These are phyloP conservation scores for Pseudorhiza aurosa DNA, from an alignment of 30 jellyfish, hydroid and myxozoan species.

Conservation along the genomic window DNA sequence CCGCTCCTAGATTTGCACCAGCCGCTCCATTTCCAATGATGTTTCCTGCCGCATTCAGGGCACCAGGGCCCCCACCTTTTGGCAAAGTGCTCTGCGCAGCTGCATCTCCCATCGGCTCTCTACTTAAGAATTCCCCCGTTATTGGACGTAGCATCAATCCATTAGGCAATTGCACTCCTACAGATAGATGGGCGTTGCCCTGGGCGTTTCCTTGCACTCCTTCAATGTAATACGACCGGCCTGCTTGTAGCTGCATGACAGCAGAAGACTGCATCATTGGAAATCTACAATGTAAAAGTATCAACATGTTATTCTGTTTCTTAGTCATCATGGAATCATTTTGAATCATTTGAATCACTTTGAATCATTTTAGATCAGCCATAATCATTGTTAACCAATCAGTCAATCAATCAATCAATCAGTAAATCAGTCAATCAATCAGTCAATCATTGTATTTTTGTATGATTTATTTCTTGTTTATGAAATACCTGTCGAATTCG, in stretches of 20 bases:
- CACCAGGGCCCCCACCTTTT: slow-evolving; percentile 87
- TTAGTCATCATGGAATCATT: not conserved
- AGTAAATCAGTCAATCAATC: not conserved
- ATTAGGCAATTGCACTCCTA: slow-evolving; percentile 91
- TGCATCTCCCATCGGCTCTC: slow-evolving; percentile 77
- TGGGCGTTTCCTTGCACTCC: slow-evolving; percentile 79
- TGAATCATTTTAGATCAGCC: no score
- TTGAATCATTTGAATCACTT: no score
- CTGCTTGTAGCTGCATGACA: slow-evolving; percentile 82
- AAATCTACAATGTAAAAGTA: slow-evolving; percentile 30
- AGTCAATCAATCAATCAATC: not conserved
- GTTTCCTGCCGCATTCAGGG: slow-evolving; percentile 63
- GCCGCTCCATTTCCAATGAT: slow-evolving; percentile 58
- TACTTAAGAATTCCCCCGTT: slow-evolving; percentile 83
- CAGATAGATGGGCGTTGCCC: slow-evolving; percentile 80
- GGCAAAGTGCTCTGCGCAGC: slow-evolving; percentile 43
- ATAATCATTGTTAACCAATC: no score
- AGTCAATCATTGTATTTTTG: not conserved
- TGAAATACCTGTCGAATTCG: slow-evolving; percentile 96
- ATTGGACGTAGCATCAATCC: slow-evolving; percentile 88
- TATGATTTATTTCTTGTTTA: not conserved
- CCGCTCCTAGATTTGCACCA: slow-evolving; percentile 52
- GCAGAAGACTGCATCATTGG: slow-evolving; percentile 93
- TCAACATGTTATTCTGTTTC: not conserved
- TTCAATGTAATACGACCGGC: slow-evolving; percentile 88